Base-by-base conservation (phyloP, 2,113 vertebrate genomes). In the Saccopteryx leptura region DNA sequence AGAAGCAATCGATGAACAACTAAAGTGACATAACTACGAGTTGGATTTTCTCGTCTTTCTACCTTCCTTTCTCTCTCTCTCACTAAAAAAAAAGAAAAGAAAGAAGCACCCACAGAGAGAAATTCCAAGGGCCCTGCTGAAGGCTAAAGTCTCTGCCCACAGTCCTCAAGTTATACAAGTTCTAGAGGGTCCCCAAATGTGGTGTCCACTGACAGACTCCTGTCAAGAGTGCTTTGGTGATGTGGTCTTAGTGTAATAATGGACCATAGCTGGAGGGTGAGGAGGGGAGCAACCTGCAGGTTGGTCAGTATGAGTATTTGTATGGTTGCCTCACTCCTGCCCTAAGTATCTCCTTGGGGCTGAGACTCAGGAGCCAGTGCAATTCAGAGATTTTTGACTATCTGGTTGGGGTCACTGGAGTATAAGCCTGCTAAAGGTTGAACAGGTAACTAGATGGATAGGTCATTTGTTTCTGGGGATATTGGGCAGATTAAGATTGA, bases 141-240 rank as follows among this genome's bases (percentile, higher is more conserved):
- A 54, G 46, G 14, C 46, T 71, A 2, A 93, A 81, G 68, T 69
- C n/a, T 79, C 50, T 89, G 18, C n/a, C 61, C 31, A 81, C 4
- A 71, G 80, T 50, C 39, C n/a, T 79, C n/a, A 82, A 82, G 60
- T 39, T 65, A 58, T 46, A 46, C 28, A 66, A 12, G 52, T 93
- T 92, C 33, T 88, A 90, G 91, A 96, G 46, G 13, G 56, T 71
- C 56, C 33, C 26, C 24, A n/a, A 72, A 66, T 83, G 82, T 39
- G n/a, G 4, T 61, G 14, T 71, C 81, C 75, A 82, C 4, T n/a
- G 68, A 54, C 10, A 87, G 71, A 90, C 4, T 50, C 48, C 63
- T 39, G 17, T 33, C 24, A 68, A 31, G 21, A 72, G n/a, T 76
- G n/a, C 58, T 95, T 94, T 85, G 56, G 13, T 68, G 56, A 78